phyloP scores from a whole-genome alignment of 2,888 invertebrate genomes.

The Pheosia tremula region DNA sequence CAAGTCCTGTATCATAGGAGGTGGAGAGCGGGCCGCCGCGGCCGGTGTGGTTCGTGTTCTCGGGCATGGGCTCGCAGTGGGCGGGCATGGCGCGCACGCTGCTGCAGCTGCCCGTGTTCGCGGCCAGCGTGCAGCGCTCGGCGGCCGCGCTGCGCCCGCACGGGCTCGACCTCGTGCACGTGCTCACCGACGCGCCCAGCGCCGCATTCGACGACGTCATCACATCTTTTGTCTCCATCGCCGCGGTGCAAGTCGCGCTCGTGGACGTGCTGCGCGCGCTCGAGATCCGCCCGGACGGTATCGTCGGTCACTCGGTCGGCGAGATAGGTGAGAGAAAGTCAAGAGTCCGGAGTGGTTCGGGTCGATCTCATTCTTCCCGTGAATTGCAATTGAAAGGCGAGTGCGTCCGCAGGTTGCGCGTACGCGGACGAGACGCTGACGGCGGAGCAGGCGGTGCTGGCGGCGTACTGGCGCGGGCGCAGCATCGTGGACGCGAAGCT shows the following conservation, averaged over 20 bases:
- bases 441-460: conserved; percentile 96
- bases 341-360: background rate
- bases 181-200: conserved; percentile 91
- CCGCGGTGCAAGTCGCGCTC: conserved; percentile 98
- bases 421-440: conserved; percentile 98
- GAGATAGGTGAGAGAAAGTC: conserved; percentile 86
- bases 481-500: conserved; percentile 91
- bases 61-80: conserved; percentile 99
- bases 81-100: conserved; percentile 96
- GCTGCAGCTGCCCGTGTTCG: conserved; percentile 93
- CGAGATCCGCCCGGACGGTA: conserved; percentile 95
- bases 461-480: conserved; percentile 97
- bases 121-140: conserved; percentile 89
- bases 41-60: conserved; percentile 97
- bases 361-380: background rate
- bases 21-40: conserved; percentile 80
- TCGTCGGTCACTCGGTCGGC: conserved; percentile 98
- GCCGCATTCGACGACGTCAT: conserved; percentile 93
- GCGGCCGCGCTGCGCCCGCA: conserved; percentile 91
- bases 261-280: conserved; percentile 92
- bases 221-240: conserved; percentile 96
- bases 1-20: conserved; percentile 44
- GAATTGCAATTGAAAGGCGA: background rate
- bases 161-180: conserved; percentile 92
- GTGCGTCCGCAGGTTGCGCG: conserved; percentile 89